Percentiles rank a stretch among this genome's conserved stretches.
Conservation (phyloP, 2,888 invertebrate genomes). For the Eurytoma californica region DNA sequence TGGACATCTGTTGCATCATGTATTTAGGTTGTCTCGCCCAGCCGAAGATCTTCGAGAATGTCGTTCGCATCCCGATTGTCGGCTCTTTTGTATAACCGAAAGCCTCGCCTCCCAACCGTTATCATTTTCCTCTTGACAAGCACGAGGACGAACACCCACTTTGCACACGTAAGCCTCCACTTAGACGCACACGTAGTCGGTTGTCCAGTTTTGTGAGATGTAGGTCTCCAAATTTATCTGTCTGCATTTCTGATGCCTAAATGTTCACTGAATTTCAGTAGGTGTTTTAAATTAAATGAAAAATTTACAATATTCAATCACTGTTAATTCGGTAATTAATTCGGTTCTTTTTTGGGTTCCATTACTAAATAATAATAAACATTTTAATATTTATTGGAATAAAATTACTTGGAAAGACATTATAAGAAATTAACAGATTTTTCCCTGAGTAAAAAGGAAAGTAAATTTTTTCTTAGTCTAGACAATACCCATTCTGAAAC, state of each 20-base stretch:
- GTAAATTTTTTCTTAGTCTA: too few species aligned
- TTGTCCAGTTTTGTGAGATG: constrained; percentile 5
- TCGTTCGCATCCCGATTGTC: background rate
- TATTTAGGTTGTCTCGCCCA: constrained; percentile 56
- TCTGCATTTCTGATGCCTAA: too few species aligned
- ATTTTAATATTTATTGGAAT: too few species aligned
- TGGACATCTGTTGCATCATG: constrained; percentile 61
- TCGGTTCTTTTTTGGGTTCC: too few species aligned
- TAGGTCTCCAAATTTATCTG: background rate
- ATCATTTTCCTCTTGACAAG: constrained; percentile 27
- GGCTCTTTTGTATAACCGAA: constrained; percentile 32
- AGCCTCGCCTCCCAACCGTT: constrained; percentile 22
- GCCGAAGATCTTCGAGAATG: constrained; percentile 4
- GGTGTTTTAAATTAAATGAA: too few species aligned
- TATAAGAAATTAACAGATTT: too few species aligned
- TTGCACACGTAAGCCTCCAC: constrained; percentile 21
- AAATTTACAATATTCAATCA: too few species aligned
- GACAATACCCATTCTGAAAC: constrained; percentile 39
- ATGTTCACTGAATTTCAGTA: too few species aligned
- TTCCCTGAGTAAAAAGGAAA: too few species aligned
- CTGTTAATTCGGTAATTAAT: too few species aligned
- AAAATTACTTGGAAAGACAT: too few species aligned
- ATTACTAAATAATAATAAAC: too few species aligned
- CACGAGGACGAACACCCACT: constrained; percentile 7
- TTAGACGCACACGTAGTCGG: background rate